These are phyloP conservation scores for Musca vetustissima DNA, from an alignment of 1,140 invertebrate species.

Conservation along the genomic window DNA sequence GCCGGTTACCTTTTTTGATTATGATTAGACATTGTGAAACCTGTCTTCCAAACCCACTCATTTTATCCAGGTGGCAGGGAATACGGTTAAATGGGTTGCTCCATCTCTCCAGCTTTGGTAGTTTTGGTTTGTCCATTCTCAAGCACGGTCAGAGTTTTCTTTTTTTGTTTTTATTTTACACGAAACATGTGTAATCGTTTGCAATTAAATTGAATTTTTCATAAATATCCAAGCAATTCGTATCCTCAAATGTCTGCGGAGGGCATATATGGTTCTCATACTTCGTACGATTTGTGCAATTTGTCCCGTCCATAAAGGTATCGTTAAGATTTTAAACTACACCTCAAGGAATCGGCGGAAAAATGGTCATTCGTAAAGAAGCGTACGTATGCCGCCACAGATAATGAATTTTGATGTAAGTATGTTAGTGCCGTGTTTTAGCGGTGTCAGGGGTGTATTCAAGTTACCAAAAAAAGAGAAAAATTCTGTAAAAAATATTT, in stretches of 20 bases:
- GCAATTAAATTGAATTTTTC: slow-evolving; percentile 56
- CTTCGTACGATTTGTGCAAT: neutral
- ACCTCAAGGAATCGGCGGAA: slow-evolving; percentile 22
- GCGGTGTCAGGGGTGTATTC: too few species aligned
- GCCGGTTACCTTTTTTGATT: too few species aligned
- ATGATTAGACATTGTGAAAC: too few species aligned
- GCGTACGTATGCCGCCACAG: neutral
- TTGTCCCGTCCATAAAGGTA: slow-evolving; percentile 21
- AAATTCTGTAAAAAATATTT: neutral
- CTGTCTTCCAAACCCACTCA: too few species aligned
- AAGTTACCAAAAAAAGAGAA: too few species aligned
- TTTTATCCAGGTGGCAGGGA: too few species aligned
- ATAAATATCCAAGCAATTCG: slow-evolving; percentile 41
- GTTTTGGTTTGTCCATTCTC: too few species aligned
- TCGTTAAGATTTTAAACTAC: slow-evolving; percentile 24
- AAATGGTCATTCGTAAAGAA: slow-evolving; percentile 15
- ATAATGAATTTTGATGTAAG: neutral
- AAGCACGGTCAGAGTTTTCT: neutral
- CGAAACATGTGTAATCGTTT: slow-evolving; percentile 51
- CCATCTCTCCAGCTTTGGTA: too few species aligned
- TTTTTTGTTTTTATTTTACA: neutral
- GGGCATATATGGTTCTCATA: too few species aligned
- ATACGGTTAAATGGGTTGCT: too few species aligned
- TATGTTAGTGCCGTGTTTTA: too few species aligned
- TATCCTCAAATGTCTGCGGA: neutral